phyloP scores from a whole-genome alignment of 1,140 invertebrate genomes.

The Bombus affinis region DNA sequence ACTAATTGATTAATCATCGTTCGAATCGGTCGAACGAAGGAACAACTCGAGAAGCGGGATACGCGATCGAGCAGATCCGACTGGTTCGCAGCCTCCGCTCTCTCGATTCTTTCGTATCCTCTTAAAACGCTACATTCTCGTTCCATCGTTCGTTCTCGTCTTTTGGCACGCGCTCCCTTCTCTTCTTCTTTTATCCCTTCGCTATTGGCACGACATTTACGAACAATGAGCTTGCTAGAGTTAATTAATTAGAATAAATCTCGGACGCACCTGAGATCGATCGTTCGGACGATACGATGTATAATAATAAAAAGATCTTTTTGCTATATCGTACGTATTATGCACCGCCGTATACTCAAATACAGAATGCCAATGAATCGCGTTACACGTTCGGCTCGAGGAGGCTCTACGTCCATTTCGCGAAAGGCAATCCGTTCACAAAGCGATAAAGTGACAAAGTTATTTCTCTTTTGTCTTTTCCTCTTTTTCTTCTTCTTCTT shows the following conservation, averaged over 20 bases:
- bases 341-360: slow-evolving; percentile 25
- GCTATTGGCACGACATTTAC: slow-evolving; percentile 70
- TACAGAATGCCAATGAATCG: slow-evolving; percentile 41
- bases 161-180: slow-evolving; percentile 66
- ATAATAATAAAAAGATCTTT: slow-evolving; percentile 50
- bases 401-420: slow-evolving; percentile 43
- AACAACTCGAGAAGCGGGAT: slow-evolving; percentile 4
- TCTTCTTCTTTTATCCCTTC: background rate
- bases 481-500: background rate
- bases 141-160: background rate
- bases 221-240: slow-evolving; percentile 65
- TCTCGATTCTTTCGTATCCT: slow-evolving; percentile 22
- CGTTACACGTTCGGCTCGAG: slow-evolving; percentile 33
- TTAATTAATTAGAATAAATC: slow-evolving; percentile 67
- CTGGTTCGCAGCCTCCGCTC: slow-evolving; percentile 30
- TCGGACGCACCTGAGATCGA: slow-evolving; percentile 64
- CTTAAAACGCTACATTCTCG: slow-evolving; percentile 43
- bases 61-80: slow-evolving; percentile 12
- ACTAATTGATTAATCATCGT: background rate
- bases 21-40: background rate
- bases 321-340: slow-evolving; percentile 16
- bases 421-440: slow-evolving; percentile 30
- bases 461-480: background rate
- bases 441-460: slow-evolving; percentile 16
- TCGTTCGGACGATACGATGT: slow-evolving; percentile 57